These are phyloP conservation scores for Ictalurus punctatus DNA, from an alignment of 2,113 vertebrate genomes.

Conservation along the genomic window DNA sequence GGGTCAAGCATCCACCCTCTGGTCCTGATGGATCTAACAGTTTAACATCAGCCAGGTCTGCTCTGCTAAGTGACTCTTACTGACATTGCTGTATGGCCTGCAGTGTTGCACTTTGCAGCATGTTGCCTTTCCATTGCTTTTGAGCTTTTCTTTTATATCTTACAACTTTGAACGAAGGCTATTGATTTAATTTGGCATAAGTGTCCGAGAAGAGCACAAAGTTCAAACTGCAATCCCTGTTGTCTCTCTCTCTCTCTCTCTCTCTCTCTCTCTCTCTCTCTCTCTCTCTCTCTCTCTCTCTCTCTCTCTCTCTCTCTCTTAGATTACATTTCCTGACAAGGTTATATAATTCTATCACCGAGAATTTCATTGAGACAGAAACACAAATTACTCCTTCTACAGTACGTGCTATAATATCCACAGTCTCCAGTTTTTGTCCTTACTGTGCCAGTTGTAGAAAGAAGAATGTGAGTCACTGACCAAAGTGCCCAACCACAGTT, in stretches of 20 bases:
- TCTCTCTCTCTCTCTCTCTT: not conserved
- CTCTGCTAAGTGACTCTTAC: constrained; percentile 33
- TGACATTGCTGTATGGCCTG: constrained; percentile 14
- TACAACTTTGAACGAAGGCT: not conserved
- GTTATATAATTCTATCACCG: not conserved
- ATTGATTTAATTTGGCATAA: not conserved
- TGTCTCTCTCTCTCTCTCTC: too few species aligned
- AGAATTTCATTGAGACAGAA: constrained; percentile 28
- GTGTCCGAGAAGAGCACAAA: not conserved
- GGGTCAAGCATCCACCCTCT: constrained; percentile 53
- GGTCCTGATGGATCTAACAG: constrained; percentile 44
- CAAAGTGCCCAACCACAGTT: constrained; percentile 38
- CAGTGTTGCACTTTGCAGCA: not conserved
- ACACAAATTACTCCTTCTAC: constrained; percentile 14
- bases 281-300: too few species aligned
- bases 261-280: not conserved
- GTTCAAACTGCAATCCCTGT: not conserved
- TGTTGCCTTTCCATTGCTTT: not conserved
- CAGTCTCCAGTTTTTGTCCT: constrained; percentile 29
- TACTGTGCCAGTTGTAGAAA: constrained; percentile 29
- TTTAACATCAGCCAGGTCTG: constrained; percentile 24
- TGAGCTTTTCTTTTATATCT: not conserved
- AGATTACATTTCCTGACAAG: not conserved
- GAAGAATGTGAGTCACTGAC: constrained; percentile 40
- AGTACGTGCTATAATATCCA: constrained; percentile 13